Evolutionary conservation across 1,140 invertebrate species (phyloP).

Genomic region (Drosophila repleta): DNA sequence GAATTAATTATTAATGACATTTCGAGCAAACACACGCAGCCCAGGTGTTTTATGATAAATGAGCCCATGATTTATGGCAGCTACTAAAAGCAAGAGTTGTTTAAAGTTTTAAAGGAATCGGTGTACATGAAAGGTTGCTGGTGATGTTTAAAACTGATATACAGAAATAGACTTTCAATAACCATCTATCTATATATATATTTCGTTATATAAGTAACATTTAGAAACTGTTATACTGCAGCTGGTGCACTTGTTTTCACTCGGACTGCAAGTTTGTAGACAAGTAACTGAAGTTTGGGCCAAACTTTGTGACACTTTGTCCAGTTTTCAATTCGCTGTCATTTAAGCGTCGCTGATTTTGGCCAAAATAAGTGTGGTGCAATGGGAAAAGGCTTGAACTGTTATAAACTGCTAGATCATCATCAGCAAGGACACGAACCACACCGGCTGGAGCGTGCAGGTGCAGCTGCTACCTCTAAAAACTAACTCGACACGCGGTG

Average conservation of each 20-base stretch:
- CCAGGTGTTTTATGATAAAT: slow-evolving; percentile 61
- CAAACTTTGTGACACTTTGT: slow-evolving; percentile 53
- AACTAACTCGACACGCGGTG: slow-evolving; percentile 20
- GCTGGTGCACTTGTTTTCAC: neutral
- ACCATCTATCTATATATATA: too few species aligned
- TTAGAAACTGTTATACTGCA: neutral
- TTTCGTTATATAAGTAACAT: neutral
- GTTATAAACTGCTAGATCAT: slow-evolving; percentile 59
- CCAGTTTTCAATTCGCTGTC: slow-evolving; percentile 38
- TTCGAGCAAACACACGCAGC: neutral
- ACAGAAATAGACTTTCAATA: too few species aligned
- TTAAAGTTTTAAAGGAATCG: neutral
- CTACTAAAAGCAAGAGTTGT: neutral
- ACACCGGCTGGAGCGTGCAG: neutral
- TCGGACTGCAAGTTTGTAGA: neutral
- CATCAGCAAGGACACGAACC: slow-evolving; percentile 46
- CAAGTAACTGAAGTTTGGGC: slow-evolving; percentile 43
- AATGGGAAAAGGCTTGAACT: slow-evolving; percentile 1
- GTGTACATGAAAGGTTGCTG: neutral
- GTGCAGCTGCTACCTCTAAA: slow-evolving; percentile 5
- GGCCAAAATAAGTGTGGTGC: slow-evolving; percentile 1
- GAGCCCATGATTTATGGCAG: slow-evolving; percentile 19
- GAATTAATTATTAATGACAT: slow-evolving; percentile 61
- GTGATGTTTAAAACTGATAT: neutral
- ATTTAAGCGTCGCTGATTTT: slow-evolving; percentile 25